Evolutionary conservation across 2,888 invertebrate species (phyloP).

Genomic region (Anorthoa munda): DNA sequence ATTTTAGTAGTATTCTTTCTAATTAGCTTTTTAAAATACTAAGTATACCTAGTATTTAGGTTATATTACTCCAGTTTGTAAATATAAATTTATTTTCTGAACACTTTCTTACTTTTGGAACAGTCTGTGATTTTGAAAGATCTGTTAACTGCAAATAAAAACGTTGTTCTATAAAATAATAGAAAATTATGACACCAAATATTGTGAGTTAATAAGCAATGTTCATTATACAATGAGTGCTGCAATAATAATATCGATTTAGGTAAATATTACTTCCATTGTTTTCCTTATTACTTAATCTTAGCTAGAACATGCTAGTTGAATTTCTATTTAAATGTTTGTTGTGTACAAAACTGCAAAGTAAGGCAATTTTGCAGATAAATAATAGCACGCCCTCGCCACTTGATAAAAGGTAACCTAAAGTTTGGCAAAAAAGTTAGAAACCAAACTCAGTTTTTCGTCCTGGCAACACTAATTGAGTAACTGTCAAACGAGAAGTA

Average conservation of each 20-base stretch:
- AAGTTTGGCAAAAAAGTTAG: slow-evolving; percentile 24
- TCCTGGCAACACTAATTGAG: slow-evolving; percentile 10
- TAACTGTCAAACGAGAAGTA: not conserved
- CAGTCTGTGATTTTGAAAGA: slow-evolving; percentile 70
- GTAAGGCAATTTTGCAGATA: not conserved
- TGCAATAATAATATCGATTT: slow-evolving; percentile 50
- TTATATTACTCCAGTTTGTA: slow-evolving; percentile 3
- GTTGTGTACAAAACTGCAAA: slow-evolving; percentile 24
- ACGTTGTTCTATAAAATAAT: slow-evolving; percentile 28
- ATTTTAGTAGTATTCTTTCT: not conserved
- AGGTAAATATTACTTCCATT: slow-evolving; percentile 71
- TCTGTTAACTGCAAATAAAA: slow-evolving; percentile 50
- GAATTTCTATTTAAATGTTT: slow-evolving; percentile 43
- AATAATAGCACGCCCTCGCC: not conserved
- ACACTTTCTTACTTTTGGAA: slow-evolving; percentile 29
- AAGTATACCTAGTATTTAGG: not conserved
- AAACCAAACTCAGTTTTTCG: not conserved
- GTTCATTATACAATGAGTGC: slow-evolving; percentile 49
- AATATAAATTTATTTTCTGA: slow-evolving; percentile 6
- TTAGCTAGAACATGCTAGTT: slow-evolving; percentile 70
- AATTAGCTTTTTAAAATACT: not conserved
- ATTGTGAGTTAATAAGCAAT: slow-evolving; percentile 43
- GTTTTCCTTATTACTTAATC: slow-evolving; percentile 66
- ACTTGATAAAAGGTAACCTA: not conserved
- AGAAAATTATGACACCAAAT: slow-evolving; percentile 59